A percentile compares a stretch with the other conserved stretches of the same genome.
phyloP scores from a whole-genome alignment of 1,140 invertebrate species.

The Gonatopus flavifemur region DNA sequence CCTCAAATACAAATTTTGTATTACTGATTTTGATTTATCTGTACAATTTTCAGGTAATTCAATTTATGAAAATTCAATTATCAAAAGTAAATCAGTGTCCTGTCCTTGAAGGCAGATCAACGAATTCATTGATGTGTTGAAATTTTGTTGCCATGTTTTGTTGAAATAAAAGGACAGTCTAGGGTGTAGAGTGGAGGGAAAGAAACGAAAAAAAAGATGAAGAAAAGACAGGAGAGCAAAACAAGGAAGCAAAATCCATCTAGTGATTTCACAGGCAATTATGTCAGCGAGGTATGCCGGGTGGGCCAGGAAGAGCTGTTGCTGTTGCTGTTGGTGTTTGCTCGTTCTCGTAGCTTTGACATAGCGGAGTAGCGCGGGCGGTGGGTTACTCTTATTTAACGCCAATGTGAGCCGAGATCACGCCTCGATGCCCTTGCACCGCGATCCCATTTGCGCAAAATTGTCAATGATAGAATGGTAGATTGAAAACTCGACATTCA shows the following conservation, averaged over 20 bases:
- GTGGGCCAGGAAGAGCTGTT: no score
- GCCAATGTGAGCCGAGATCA: slow-evolving; percentile 55
- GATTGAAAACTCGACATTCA: slow-evolving; percentile 52
- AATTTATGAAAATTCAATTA: no score
- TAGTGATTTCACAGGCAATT: slow-evolving; percentile 55
- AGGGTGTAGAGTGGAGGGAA: no score
- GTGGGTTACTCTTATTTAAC: slow-evolving; percentile 59
- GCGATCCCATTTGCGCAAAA: slow-evolving; percentile 52
- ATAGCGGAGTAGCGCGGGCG: slow-evolving; percentile 17
- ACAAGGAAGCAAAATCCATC: slow-evolving; percentile 51
- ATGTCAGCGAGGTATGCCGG: slow-evolving; percentile 33
- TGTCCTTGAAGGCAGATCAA: no score
- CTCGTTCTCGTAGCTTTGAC: no score
- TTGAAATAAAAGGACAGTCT: no score
- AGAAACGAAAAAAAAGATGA: not conserved
- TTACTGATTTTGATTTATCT: no score
- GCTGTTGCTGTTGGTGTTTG: not conserved
- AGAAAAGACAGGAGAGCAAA: slow-evolving; percentile 20
- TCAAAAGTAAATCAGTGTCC: no score
- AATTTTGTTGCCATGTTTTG: no score
- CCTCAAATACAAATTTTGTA: no score
- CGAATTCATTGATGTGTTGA: no score
- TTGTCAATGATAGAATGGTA: slow-evolving; percentile 55
- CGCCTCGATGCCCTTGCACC: slow-evolving; percentile 36
- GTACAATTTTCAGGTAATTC: no score